Conservation (phyloP, 2,888 invertebrate genomes). For the Lycophotia porphyrea region DNA sequence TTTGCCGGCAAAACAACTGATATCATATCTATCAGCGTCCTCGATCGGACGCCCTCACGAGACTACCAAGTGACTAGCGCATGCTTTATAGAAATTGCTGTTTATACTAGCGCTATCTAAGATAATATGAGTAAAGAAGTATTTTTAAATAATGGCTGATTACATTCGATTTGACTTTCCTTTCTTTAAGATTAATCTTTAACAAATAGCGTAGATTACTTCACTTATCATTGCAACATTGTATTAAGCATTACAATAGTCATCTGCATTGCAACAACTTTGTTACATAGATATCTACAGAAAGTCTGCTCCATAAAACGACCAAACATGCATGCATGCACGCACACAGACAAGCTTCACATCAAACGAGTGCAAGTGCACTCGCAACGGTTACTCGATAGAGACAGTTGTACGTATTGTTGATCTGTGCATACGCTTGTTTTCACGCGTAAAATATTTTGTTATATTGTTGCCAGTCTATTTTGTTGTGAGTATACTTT, state of each 20-base stretch:
- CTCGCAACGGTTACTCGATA: not conserved
- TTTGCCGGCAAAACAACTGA: conserved; percentile 39
- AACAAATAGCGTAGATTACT: not conserved
- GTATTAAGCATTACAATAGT: not conserved
- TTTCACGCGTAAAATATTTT: not conserved
- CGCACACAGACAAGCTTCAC: not conserved
- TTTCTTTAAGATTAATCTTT: too few species aligned
- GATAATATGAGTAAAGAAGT: not conserved
- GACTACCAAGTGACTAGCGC: conserved; percentile 28
- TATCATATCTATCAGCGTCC: conserved; percentile 37
- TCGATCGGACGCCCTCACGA: conserved; percentile 45
- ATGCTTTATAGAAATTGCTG: not conserved
- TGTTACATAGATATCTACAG: not conserved
- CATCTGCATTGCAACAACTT: not conserved
- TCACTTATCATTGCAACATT: not conserved
- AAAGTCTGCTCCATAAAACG: not conserved
- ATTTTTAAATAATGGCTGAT: not conserved
- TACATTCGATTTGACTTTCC: not conserved
- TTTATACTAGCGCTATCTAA: conserved; percentile 28
- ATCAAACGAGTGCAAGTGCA: not conserved
- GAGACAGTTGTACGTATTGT: not conserved
- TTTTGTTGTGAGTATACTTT: not conserved
- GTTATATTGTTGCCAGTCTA: not conserved
- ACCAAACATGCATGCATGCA: not conserved
- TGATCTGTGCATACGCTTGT: not conserved